Conservation (phyloP, 2,113 vertebrate genomes). For the Stigmatopora nigra region DNA sequence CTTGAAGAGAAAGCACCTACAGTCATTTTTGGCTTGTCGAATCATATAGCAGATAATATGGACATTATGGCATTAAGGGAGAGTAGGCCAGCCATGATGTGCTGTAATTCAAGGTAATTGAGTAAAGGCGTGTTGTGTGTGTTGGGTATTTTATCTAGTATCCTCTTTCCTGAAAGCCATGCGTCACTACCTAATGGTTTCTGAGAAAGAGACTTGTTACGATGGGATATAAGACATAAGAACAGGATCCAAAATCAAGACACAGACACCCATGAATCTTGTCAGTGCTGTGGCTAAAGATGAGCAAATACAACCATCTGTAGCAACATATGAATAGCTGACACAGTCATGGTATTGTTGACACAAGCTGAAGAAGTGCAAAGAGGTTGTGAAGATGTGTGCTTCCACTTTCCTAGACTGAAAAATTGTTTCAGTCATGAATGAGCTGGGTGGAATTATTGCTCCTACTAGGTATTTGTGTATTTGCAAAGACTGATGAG, state of each 20-base stretch:
- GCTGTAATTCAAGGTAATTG: background rate
- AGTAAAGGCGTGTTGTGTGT: background rate
- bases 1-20: background rate
- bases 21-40: background rate
- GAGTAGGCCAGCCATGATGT: background rate
- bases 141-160: slow-evolving; percentile 13
- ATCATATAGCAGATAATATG: background rate
- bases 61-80: background rate
- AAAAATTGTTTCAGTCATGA: slow-evolving; percentile 46
- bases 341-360: slow-evolving; percentile 55
- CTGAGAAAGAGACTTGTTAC: slow-evolving; percentile 68
- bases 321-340: slow-evolving; percentile 62
- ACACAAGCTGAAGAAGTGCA: slow-evolving; percentile 61
- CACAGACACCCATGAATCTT: slow-evolving; percentile 71
- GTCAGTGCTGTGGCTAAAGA: slow-evolving; percentile 56
- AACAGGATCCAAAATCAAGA: slow-evolving; percentile 68
- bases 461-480: too few species aligned
- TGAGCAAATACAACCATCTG: slow-evolving; percentile 58
- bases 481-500: too few species aligned
- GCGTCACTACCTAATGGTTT: slow-evolving; percentile 67
- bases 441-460: slow-evolving; percentile 46
- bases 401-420: slow-evolving; percentile 35
- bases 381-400: slow-evolving; percentile 63
- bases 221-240: slow-evolving; percentile 64
- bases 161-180: slow-evolving; percentile 41